Base-by-base conservation (phyloP, 2,888 invertebrate species). In the Helobdella robusta region DNA sequence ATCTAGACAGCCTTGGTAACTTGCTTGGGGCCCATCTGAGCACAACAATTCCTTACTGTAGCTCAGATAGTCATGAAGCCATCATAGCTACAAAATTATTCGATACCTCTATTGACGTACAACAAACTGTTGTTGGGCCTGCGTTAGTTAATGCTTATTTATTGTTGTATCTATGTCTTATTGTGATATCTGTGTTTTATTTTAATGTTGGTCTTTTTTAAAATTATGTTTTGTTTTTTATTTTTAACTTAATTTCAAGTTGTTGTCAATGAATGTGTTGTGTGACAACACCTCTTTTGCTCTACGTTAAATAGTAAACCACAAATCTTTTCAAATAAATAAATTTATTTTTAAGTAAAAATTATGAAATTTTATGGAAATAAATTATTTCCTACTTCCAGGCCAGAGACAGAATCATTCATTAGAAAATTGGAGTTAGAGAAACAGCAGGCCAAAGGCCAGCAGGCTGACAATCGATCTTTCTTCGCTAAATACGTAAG, bases 401-500 rank as follows among this genome's bases (percentile, higher is more conserved):
- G 88, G 52, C 95, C 95, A 44, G 95, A 97, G 73, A 95, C 94
- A n/a, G 88, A 91, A 56, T 86, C 89, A 2, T 97, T 91, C 75
- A 88, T 97, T 72, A 91, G 92, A 77, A 93, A 92, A 80, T 77
- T 94, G 61, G 94, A 95, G 77, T 83, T 89, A 66, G 95, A 97
- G 79, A 86, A 89, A 73, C 85, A 89, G 76, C 86, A 88, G 69
- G 89, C 91, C 28, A 79, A 80, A 69, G 79, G 79, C 34, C 73
- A 74, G 59, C 74, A 75, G 66, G 73, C 71, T 59, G 97, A 97
- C 77, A 95, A 92, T 78, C 84, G 93, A 75, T 92, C 94, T 58
- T 95, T 97, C 81, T 84, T 97, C 72, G 90, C 90, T 2, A 97
- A 94, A 94, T 97, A 97, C 83, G 94, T 94, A 84, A 87, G 91